These are phyloP conservation scores for Helleia helle DNA, from an alignment of 2,888 invertebrate genomes.

Conservation along the genomic window DNA sequence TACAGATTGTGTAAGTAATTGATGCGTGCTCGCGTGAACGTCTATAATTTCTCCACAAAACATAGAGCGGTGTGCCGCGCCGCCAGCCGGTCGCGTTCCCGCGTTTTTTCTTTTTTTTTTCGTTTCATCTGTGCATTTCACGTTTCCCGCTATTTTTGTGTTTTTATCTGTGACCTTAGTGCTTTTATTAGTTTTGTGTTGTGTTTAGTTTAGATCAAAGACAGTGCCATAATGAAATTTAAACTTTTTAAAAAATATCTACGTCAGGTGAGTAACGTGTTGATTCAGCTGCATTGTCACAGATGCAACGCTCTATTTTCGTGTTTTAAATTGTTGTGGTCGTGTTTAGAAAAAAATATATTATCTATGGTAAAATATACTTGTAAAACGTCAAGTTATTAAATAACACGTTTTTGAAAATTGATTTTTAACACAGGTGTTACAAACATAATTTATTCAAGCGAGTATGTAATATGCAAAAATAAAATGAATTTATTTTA, in stretches of 20 bases:
- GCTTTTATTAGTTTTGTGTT: slow-evolving; percentile 17
- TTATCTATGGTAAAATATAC: too few relatives aligned
- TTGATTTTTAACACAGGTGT: too few relatives aligned
- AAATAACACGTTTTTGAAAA: too few relatives aligned
- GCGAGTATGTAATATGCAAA: too few relatives aligned
- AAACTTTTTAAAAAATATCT: slow-evolving; percentile 57
- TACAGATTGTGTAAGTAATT: too few relatives aligned
- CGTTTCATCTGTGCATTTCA: slow-evolving; percentile 15
- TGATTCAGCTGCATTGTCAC: slow-evolving; percentile 1
- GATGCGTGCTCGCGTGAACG: slow-evolving; percentile 8
- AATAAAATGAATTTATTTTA: too few relatives aligned
- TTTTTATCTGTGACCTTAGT: slow-evolving; percentile 33
- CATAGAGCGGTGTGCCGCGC: slow-evolving; percentile 22
- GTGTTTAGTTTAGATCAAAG: slow-evolving; percentile 16
- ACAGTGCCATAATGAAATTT: slow-evolving; percentile 45
- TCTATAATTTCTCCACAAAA: slow-evolving; percentile 21
- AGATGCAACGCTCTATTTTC: slow-evolving; percentile 4
- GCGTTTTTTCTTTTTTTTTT: slow-evolving; percentile 12
- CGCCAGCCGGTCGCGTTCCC: slow-evolving; percentile 20
- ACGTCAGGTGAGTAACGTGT: slow-evolving; percentile 41
- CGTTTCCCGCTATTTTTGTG: slow-evolving; percentile 24
- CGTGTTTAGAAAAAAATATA: too few relatives aligned
- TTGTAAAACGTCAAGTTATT: too few relatives aligned
- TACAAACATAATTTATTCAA: too few relatives aligned
- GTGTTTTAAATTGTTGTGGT: too few relatives aligned